These are phyloP conservation scores for Pogonophryne albipinna DNA, from an alignment of 2,797 vertebrate species.

Conservation along the genomic window DNA sequence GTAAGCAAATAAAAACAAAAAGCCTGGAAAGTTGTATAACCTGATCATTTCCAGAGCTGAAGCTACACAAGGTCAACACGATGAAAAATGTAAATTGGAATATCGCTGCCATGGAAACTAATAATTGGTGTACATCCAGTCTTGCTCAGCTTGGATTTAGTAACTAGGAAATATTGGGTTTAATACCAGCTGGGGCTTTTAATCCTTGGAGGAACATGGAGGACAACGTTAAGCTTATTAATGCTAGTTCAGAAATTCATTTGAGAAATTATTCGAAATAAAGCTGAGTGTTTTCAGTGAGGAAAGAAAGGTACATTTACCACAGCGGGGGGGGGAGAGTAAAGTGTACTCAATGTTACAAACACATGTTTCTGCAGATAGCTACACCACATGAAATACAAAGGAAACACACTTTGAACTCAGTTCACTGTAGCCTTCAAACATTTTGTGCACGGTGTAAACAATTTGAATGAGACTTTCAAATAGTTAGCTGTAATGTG, in stretches of 20 bases:
- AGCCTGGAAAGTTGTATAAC: no score
- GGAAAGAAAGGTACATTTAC: not conserved
- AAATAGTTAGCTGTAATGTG: not conserved
- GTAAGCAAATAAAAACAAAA: no score
- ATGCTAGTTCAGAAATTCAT: not conserved
- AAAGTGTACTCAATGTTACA: no score
- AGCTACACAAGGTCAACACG: not conserved
- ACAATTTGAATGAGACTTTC: no score
- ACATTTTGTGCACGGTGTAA: not conserved
- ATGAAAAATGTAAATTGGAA: not conserved
- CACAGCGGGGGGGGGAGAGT: no score
- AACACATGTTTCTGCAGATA: not conserved
- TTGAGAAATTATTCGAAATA: no score
- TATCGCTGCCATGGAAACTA: constrained; percentile 54
- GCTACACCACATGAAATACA: no score
- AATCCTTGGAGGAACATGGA: not conserved
- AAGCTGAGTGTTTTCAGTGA: no score
- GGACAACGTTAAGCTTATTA: constrained; percentile 2
- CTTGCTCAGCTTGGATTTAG: constrained; percentile 1
- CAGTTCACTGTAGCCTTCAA: not conserved
- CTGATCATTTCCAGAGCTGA: not conserved
- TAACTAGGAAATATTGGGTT: constrained; percentile 34
- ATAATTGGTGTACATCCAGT: constrained; percentile 43
- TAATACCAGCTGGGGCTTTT: constrained; percentile 46
- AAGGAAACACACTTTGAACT: no score